Evolutionary conservation across 2,113 vertebrate genomes (phyloP).

Genomic region (Equus przewalskii): DNA sequence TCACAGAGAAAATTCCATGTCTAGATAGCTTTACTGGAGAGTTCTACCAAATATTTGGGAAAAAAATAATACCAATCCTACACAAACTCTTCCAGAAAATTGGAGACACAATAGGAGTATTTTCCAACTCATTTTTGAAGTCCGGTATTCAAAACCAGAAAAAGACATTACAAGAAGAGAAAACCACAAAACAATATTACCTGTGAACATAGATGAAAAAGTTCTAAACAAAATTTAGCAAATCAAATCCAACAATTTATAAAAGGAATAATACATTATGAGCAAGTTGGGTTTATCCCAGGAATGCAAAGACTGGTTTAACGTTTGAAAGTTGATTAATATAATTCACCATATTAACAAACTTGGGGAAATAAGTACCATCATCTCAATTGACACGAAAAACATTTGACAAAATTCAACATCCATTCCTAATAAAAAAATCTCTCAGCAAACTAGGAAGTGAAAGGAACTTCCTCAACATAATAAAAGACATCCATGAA

Average conservation of each 20-base stretch:
- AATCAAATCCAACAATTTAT: background rate
- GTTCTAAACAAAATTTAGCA: slow-evolving; percentile 12
- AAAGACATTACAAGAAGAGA: background rate
- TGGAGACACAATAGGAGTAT: background rate
- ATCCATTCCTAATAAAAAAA: background rate
- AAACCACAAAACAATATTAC: background rate
- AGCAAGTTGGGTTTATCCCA: background rate
- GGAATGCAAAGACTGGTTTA: background rate
- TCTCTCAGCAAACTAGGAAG: background rate
- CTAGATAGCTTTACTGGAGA: background rate
- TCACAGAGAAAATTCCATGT: background rate
- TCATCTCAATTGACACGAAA: background rate
- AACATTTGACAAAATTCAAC: background rate
- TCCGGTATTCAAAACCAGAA: background rate
- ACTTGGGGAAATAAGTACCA: background rate
- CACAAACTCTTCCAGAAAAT: background rate
- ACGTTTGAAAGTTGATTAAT: background rate
- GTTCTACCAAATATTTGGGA: background rate
- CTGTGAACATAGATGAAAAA: background rate
- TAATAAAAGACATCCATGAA: background rate
- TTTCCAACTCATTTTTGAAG: background rate
- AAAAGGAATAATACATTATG: background rate
- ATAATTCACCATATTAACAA: background rate
- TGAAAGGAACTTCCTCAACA: background rate
- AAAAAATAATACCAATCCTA: background rate